Conservation (phyloP, 2,797 vertebrate genomes). For the Chloroceryle inda region DNA sequence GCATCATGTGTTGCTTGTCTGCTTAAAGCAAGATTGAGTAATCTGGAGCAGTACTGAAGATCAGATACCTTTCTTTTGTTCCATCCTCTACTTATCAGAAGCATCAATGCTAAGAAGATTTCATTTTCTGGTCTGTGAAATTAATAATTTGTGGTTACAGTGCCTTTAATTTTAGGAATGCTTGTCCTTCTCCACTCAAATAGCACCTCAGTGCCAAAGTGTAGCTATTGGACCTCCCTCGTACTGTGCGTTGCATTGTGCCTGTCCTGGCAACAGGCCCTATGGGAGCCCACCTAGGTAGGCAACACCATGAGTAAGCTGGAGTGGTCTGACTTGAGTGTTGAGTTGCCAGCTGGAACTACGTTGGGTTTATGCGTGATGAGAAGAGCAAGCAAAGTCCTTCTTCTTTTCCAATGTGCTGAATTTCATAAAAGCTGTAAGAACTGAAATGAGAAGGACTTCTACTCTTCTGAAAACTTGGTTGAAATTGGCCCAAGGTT, state of each 20-base stretch:
- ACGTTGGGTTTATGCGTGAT: background rate
- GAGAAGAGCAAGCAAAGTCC: background rate
- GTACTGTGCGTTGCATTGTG: fast-evolving
- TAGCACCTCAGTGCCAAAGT: background rate
- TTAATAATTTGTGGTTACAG: background rate
- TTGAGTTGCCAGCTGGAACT: background rate
- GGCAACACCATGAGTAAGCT: fast-evolving
- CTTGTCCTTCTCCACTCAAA: background rate
- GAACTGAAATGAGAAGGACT: background rate
- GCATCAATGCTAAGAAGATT: background rate
- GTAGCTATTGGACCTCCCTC: fast-evolving
- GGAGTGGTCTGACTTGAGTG: background rate
- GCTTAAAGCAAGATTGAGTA: background rate
- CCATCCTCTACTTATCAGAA: background rate
- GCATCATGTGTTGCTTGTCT: background rate
- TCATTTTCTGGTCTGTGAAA: background rate
- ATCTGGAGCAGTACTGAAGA: background rate
- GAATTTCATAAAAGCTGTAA: background rate
- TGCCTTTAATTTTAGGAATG: background rate
- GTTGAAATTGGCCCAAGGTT: background rate
- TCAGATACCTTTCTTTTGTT: background rate
- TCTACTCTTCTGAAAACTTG: background rate
- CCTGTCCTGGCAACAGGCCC: background rate
- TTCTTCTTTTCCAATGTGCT: background rate
- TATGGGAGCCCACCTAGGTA: background rate